Evolutionary conservation across 1,140 invertebrate species (phyloP).

Genomic region (Aphidius ervi): DNA sequence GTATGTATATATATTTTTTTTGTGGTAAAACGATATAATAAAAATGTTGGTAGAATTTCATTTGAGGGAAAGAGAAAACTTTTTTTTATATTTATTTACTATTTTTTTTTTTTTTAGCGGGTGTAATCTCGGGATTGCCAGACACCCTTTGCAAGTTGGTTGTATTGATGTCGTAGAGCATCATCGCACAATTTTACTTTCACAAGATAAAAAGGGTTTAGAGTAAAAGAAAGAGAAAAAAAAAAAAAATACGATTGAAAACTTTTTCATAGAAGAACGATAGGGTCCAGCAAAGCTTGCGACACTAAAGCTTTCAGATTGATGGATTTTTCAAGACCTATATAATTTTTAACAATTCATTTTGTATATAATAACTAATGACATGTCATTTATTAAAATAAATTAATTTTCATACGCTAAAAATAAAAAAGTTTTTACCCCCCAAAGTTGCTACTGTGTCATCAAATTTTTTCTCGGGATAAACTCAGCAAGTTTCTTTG

Average conservation of each 20-base stretch:
- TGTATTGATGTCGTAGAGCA: too few relatives aligned
- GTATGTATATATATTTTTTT: background rate
- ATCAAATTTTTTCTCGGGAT: too few relatives aligned
- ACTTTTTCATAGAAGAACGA: constrained; percentile 6
- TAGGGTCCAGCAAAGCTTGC: background rate
- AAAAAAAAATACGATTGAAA: background rate
- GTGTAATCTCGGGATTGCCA: constrained; percentile 5
- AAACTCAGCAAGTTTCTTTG: too few relatives aligned
- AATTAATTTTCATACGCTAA: too few relatives aligned
- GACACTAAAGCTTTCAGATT: background rate
- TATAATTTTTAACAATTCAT: background rate
- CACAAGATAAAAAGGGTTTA: too few relatives aligned
- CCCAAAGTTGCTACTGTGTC: too few relatives aligned
- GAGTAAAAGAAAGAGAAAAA: too few relatives aligned
- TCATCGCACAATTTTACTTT: too few relatives aligned
- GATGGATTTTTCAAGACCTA: constrained; percentile 7
- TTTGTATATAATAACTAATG: too few relatives aligned
- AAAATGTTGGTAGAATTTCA: constrained; percentile 11
- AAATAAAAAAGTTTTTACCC: too few relatives aligned
- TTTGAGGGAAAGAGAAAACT: background rate
- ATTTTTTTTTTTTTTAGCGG: background rate
- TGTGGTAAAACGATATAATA: constrained; percentile 1
- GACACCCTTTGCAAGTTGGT: background rate
- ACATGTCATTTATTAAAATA: too few relatives aligned
- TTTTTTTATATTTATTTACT: too few relatives aligned